Conservation (phyloP, 2,113 vertebrate genomes). For the Protobothrops mucrosquamatus region DNA sequence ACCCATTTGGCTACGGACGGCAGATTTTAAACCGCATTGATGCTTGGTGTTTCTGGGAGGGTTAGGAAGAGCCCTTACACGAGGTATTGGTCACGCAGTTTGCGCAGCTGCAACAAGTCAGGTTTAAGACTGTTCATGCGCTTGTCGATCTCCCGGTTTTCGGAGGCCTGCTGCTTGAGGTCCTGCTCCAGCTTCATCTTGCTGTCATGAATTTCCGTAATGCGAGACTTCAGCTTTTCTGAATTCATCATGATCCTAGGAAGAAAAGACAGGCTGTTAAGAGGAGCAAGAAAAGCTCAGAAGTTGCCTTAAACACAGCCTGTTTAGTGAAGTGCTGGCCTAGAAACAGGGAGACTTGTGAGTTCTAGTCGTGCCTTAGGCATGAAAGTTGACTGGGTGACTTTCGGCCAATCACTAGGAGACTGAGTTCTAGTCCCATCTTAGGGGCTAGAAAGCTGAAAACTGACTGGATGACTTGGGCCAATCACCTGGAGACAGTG, state of each 20-base stretch:
- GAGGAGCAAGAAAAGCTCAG: neutral
- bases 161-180: slow-evolving; percentile 74
- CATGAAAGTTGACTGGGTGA: neutral
- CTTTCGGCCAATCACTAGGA: neutral
- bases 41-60: neutral
- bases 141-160: slow-evolving; percentile 84
- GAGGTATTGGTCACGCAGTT: slow-evolving; percentile 80
- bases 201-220: slow-evolving; percentile 79
- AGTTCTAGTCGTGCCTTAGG: neutral
- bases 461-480: neutral
- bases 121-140: slow-evolving; percentile 86
- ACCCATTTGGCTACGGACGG: neutral
- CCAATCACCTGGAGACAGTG: neutral
- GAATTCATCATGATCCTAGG: slow-evolving; percentile 78
- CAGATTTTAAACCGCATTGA: neutral
- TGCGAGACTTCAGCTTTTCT: slow-evolving; percentile 78
- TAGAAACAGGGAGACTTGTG: neutral
- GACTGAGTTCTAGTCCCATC: neutral
- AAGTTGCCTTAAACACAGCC: neutral
- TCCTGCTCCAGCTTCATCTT: slow-evolving; percentile 82
- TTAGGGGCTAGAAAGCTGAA: neutral
- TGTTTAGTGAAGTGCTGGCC: neutral
- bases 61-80: slow-evolving; percentile 65
- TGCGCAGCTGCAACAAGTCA: slow-evolving; percentile 81
- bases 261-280: neutral